Evolutionary conservation across 2,888 invertebrate species (phyloP), one percentile per base, ranked within the genome.

Genomic region (Folsomia manolachei): DNA sequence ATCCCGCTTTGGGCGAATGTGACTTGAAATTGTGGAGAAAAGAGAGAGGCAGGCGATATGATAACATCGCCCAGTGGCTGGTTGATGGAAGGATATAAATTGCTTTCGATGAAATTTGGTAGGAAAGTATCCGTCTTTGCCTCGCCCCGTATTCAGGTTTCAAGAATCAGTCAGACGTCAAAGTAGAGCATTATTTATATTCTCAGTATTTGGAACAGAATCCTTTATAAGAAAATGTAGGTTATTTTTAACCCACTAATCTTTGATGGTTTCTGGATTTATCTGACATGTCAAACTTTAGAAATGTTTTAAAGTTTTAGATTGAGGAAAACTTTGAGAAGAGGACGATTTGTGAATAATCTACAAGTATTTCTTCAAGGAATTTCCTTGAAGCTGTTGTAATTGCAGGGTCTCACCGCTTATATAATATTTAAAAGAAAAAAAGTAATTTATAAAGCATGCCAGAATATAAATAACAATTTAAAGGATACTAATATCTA

Each of bases 1-100:
- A 62, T 62, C 25, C 62, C 62, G 62, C 62, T 62, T 62, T 23
- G 23, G 62, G 62, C 62, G n/a, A 62, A 62, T 24, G 25, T 62
- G 62, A 62, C 25, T 62, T 24, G 23, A 7, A 56, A 56, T 21
- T 56, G 56, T 56, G 56, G 56, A 2, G 25, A 24, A 62, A 62
- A 23, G 62, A 18, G 24, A 24, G 25, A 21, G 21, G 24, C 14
- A 62, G 24, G 21, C 23, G 23, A 7, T 62, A 14, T 62, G 62
- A 25, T 62, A 62, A 62, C 62, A 62, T 62, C 19, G 24, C 24
- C 24, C 25, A 7, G 56, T n/a, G 21, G 14, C 25, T 25, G 62
- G 62, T 24, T 62, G 62, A 62, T 23, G 24, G 62, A 56, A 56
- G 7, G 56, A 56, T 21, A 62, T 62, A 62, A 62, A 62, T 62